phyloP scores from a whole-genome alignment of 2,797 vertebrate genomes.

The Pipistrellus kuhlii region DNA sequence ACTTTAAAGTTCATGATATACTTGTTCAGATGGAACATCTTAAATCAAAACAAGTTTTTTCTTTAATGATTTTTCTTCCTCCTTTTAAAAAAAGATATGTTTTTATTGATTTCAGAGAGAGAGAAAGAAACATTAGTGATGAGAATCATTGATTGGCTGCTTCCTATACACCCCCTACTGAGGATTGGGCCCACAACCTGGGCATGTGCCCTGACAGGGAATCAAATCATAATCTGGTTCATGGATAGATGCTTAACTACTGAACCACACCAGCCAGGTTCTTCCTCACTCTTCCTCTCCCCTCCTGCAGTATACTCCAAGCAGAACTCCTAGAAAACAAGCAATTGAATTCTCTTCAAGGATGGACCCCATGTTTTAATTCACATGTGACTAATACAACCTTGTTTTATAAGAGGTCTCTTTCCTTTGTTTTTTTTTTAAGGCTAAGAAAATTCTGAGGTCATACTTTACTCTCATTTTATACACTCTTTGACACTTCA shows the following conservation, averaged over 20 bases:
- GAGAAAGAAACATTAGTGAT: no score
- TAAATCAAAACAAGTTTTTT: conserved; percentile 33
- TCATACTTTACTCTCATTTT: conserved; percentile 34
- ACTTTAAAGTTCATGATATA: not conserved
- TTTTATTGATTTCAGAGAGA: no score
- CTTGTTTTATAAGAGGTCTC: not conserved
- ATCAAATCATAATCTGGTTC: no score
- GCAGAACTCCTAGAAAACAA: not conserved
- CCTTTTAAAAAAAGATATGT: not conserved
- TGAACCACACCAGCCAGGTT: not conserved
- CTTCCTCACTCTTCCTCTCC: not conserved
- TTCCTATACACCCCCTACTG: no score
- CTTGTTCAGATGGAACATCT: not conserved
- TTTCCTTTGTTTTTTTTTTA: not conserved
- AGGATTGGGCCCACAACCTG: no score
- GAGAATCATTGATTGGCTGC: no score
- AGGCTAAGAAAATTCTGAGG: not conserved
- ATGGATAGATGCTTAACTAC: no score
- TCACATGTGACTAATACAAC: not conserved
- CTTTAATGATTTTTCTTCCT: not conserved
- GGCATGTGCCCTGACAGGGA: no score
- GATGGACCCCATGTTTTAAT: not conserved
- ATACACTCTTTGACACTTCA: not conserved
- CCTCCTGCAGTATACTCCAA: not conserved
- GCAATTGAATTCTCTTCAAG: not conserved